These are phyloP conservation scores for Limnephilus rhombicus DNA, from an alignment of 2,888 invertebrate genomes.

Conservation along the genomic window DNA sequence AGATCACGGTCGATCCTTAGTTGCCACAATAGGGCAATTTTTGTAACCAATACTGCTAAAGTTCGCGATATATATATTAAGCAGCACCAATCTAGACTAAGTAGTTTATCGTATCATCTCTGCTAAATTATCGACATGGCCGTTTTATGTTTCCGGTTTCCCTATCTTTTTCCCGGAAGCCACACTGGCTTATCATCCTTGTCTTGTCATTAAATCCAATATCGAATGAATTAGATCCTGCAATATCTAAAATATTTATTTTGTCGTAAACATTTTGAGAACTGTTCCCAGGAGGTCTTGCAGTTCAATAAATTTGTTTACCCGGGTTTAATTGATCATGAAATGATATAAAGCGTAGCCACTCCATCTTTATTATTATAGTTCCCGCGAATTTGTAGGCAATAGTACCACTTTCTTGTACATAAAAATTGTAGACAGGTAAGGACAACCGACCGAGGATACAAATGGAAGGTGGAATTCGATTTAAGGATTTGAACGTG, in stretches of 20 bases:
- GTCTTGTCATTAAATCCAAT: too few relatives aligned
- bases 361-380: background rate
- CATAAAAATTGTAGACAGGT: background rate
- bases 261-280: background rate
- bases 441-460: background rate
- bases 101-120: too few relatives aligned
- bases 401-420: background rate
- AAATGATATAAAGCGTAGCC: background rate
- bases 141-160: too few relatives aligned
- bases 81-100: too few relatives aligned
- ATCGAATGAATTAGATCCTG: too few relatives aligned
- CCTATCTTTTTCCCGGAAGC: too few relatives aligned
- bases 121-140: too few relatives aligned
- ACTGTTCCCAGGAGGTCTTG: background rate
- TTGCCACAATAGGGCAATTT: too few relatives aligned
- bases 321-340: slow-evolving; percentile 11
- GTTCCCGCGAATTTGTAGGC: background rate
- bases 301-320: slow-evolving; percentile 23
- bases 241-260: background rate
- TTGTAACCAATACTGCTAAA: too few relatives aligned
- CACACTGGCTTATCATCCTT: too few relatives aligned
- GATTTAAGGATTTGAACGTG: slow-evolving; percentile 25
- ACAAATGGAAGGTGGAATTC: slow-evolving; percentile 3
- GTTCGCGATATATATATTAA: too few relatives aligned
- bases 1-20: too few relatives aligned